phyloP scores from a whole-genome alignment of 2,113 vertebrate genomes.

The Dromiciops gliroides region DNA sequence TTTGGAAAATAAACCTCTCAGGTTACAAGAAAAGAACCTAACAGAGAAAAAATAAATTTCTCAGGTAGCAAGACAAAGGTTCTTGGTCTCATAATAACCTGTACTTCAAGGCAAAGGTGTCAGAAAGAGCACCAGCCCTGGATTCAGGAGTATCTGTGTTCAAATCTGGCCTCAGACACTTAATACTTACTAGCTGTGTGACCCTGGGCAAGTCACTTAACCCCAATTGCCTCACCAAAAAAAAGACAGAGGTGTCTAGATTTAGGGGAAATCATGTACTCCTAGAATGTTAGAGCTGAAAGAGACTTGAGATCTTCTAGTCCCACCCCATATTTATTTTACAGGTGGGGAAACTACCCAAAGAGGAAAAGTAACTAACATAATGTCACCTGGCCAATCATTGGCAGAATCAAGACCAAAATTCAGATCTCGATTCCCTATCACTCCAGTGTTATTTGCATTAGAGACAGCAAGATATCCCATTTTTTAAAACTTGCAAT shows the following conservation, averaged over 20 bases:
- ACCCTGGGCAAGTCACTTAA: too few species aligned
- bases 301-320: not conserved
- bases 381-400: not conserved
- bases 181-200: too few species aligned
- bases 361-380: not conserved
- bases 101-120: slow-evolving; percentile 66
- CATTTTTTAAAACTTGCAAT: not conserved
- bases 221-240: too few species aligned
- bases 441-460: not conserved
- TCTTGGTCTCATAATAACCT: slow-evolving; percentile 53
- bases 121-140: too few species aligned
- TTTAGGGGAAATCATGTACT: slow-evolving; percentile 68
- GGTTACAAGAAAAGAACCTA: not conserved
- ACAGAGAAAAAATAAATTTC: not conserved
- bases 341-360: not conserved
- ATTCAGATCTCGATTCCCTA: not conserved
- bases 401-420: not conserved
- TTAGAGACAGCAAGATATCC: not conserved
- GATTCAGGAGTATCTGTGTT: too few species aligned
- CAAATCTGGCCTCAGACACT: too few species aligned
- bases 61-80: slow-evolving; percentile 59
- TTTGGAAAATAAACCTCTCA: not conserved
- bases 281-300: slow-evolving; percentile 48
- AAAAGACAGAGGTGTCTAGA: slow-evolving; percentile 62
- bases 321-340: not conserved